phyloP scores from a whole-genome alignment of 1,140 invertebrate genomes.

The Tetraneura akinire region DNA sequence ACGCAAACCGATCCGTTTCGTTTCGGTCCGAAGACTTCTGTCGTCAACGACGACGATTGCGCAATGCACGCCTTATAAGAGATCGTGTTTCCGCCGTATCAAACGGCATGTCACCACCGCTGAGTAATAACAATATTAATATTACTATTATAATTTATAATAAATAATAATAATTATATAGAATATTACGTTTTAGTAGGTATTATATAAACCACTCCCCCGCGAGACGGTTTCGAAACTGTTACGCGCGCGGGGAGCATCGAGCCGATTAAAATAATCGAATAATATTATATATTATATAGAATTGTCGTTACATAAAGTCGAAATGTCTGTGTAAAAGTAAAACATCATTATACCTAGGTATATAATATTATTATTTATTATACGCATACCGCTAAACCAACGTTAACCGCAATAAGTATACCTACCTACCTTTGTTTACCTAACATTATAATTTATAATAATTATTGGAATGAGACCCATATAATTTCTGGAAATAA shows the following conservation, averaged over 20 bases:
- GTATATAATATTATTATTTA: background rate
- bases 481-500: too few species aligned
- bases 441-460: too few species aligned
- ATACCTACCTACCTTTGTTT: too few species aligned
- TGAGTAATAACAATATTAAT: too few species aligned
- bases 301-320: background rate
- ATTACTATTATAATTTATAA: too few species aligned
- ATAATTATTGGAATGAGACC: too few species aligned
- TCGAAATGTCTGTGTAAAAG: background rate
- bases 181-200: too few species aligned
- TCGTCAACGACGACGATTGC: background rate
- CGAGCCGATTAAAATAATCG: slow-evolving; percentile 26
- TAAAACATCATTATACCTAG: background rate
- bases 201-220: background rate
- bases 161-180: too few species aligned
- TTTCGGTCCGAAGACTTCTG: slow-evolving; percentile 20
- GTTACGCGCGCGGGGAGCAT: slow-evolving; percentile 25
- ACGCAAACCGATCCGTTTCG: background rate
- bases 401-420: background rate
- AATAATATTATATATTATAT: too few species aligned
- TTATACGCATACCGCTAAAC: background rate
- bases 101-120: background rate
- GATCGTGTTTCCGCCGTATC: slow-evolving; percentile 31
- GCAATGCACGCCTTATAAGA: background rate
- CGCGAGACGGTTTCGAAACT: background rate